Conservation (phyloP, 2,113 vertebrate genomes). For the Salvelinus fontinalis region DNA sequence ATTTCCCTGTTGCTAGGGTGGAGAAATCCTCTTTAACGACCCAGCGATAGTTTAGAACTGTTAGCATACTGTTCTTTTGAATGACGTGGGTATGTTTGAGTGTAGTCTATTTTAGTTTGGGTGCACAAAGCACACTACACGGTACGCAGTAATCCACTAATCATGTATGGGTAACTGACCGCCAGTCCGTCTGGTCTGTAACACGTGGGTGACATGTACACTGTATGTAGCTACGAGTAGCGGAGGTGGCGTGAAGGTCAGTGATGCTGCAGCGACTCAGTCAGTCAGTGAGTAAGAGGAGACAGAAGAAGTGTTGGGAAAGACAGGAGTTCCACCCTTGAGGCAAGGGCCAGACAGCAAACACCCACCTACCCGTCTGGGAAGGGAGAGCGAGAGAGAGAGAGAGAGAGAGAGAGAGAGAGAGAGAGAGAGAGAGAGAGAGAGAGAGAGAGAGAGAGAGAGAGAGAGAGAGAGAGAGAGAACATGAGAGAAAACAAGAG, state of each 20-base stretch:
- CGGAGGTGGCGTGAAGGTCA: slow-evolving; percentile 39
- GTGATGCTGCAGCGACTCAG: slow-evolving; percentile 33
- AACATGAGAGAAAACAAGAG: neutral
- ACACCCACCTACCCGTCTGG: slow-evolving; percentile 60
- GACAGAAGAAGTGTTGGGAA: slow-evolving; percentile 49
- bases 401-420: no score
- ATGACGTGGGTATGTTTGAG: neutral
- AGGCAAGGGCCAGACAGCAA: slow-evolving; percentile 42
- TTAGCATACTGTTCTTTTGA: neutral
- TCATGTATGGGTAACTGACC: no score
- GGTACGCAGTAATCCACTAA: no score
- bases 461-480: neutral
- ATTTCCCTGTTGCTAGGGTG: slow-evolving; percentile 45
- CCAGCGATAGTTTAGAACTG: neutral
- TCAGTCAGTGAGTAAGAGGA: slow-evolving; percentile 31
- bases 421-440: neutral
- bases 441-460: neutral
- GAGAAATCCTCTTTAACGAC: slow-evolving; percentile 23
- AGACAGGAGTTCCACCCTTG: slow-evolving; percentile 37
- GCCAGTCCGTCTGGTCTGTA: slow-evolving; percentile 35
- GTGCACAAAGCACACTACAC: no score
- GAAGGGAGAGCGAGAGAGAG: no score
- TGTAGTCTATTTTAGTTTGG: neutral
- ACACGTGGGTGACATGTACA: no score
- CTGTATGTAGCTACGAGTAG: slow-evolving; percentile 16